Evolutionary conservation across 2,888 invertebrate species (phyloP).

Genomic region (Mongoloraphidia duomilia): DNA sequence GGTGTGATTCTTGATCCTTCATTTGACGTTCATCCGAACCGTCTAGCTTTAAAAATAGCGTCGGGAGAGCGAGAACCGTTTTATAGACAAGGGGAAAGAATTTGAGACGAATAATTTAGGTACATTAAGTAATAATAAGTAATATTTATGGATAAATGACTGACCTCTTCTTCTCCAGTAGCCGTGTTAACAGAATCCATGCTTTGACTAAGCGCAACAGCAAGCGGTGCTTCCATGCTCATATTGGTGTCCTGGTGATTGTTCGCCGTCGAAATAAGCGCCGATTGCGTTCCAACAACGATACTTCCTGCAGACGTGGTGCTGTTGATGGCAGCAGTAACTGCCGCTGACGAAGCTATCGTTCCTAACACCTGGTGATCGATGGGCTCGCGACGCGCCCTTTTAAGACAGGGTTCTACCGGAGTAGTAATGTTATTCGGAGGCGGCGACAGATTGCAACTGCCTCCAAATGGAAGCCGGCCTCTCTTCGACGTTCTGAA

Average conservation of each 20-base stretch:
- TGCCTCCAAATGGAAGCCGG: conserved; percentile 31
- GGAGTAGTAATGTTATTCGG: conserved; percentile 20
- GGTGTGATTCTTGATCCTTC: too few relatives aligned
- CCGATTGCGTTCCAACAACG: conserved; percentile 17
- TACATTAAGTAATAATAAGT: too few relatives aligned
- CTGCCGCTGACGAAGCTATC: conserved; percentile 26
- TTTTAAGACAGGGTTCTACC: conserved; percentile 23
- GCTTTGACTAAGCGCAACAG: conserved; percentile 81
- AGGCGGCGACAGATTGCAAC: conserved; percentile 27
- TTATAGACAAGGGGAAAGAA: too few relatives aligned
- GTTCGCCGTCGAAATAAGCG: conserved; percentile 16
- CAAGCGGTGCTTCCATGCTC: conserved; percentile 52
- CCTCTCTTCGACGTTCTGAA: conserved; percentile 31
- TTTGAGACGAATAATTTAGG: too few relatives aligned
- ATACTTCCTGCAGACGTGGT: conserved; percentile 3
- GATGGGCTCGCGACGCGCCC: conserved; percentile 28
- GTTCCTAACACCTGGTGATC: conserved; percentile 24
- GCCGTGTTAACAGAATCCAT: conserved; percentile 96
- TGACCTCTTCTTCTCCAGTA: conserved; percentile 94
- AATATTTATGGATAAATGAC: conserved; percentile 21
- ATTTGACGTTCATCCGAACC: too few relatives aligned
- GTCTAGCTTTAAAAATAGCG: too few relatives aligned
- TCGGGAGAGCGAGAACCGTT: too few relatives aligned
- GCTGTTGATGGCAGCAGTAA: conserved; percentile 7
- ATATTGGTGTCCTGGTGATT: conserved; percentile 29